These are phyloP conservation scores for Eospalax fontanierii DNA, from an alignment of 2,797 vertebrate species.

Conservation along the genomic window DNA sequence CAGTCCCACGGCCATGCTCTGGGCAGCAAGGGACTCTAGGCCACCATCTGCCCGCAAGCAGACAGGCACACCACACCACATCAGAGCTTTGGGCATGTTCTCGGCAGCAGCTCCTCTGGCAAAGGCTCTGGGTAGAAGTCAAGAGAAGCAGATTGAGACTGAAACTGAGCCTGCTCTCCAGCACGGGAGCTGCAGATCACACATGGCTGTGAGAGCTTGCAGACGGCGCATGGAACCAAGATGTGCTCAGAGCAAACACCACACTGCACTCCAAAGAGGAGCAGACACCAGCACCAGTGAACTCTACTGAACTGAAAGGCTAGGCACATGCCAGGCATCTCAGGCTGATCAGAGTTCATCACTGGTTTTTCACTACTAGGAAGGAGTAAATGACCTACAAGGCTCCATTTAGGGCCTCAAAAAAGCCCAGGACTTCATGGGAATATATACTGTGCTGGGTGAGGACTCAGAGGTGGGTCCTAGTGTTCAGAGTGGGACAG, in stretches of 20 bases:
- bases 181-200: fast-evolving
- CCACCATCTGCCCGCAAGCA: fast-evolving
- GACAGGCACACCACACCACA: too few species aligned
- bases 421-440: not conserved
- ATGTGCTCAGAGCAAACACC: fast-evolving
- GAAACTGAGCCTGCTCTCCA: not conserved
- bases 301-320: fast-evolving
- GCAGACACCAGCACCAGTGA: fast-evolving
- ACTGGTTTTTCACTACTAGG: not conserved
- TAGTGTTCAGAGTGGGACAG: fast-evolving
- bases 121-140: not conserved
- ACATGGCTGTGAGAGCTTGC: fast-evolving
- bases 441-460: not conserved
- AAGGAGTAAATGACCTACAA: not conserved
- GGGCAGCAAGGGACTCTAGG: not conserved
- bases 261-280: fast-evolving
- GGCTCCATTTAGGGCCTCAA: not conserved
- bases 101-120: fast-evolving
- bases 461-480: not conserved
- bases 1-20: not conserved
- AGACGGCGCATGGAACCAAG: not conserved
- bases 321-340: fast-evolving
- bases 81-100: too few species aligned
- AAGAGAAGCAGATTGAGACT: not conserved
- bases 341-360: not conserved